Conservation (phyloP, 2,888 invertebrate species). For the Xestia sexstrigata region DNA sequence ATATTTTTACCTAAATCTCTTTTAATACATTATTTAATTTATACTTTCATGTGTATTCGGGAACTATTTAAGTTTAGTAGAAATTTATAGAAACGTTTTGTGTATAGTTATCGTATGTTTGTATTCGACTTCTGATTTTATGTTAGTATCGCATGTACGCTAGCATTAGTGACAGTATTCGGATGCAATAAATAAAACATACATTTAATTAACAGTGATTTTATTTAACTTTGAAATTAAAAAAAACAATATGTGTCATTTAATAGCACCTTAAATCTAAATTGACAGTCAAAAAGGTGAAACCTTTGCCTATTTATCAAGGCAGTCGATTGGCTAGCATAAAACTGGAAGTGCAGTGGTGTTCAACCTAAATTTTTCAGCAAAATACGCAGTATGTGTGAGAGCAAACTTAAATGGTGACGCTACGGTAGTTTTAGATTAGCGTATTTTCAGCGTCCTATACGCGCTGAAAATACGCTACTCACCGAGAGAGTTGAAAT, state of each 20-base stretch:
- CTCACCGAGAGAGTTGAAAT: too few relatives aligned
- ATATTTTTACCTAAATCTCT: neutral
- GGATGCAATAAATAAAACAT: conserved; percentile 88
- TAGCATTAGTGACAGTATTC: conserved; percentile 88
- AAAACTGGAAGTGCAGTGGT: neutral
- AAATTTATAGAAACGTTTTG: conserved; percentile 81
- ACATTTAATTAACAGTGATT: conserved; percentile 72
- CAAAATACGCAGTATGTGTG: neutral
- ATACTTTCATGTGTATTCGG: conserved; percentile 61
- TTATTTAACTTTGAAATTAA: conserved; percentile 58
- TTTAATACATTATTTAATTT: conserved; percentile 4
- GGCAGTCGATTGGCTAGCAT: neutral
- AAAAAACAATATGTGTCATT: conserved; percentile 36
- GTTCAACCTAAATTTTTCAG: neutral
- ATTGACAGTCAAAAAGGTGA: neutral
- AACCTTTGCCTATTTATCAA: neutral
- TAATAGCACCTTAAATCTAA: conserved; percentile 46
- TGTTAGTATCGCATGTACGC: conserved; percentile 83
- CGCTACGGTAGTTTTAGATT: too few relatives aligned
- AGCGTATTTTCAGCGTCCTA: too few relatives aligned
- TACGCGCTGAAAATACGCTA: too few relatives aligned
- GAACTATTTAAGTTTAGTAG: conserved; percentile 77
- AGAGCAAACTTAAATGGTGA: neutral
- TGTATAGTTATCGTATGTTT: conserved; percentile 81
- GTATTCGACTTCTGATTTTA: conserved; percentile 76